Base-by-base conservation (phyloP, 2,888 invertebrate species). In the Fragum whitleyi region DNA sequence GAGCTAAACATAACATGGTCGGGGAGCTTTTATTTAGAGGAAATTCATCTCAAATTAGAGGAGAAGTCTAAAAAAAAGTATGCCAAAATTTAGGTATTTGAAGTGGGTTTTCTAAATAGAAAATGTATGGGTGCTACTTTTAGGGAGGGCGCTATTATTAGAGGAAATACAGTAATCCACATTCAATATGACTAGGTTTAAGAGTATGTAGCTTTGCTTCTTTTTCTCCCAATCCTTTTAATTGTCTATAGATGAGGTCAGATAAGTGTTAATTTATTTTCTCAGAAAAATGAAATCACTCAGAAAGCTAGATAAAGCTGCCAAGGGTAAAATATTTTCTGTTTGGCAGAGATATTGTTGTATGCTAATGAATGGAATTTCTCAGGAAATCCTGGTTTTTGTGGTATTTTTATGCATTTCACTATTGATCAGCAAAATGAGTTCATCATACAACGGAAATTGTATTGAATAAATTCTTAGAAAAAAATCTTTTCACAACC, bases 281-380 rank as follows among this genome's bases (percentile, higher is more conserved):
- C 5, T 14, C 57, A 19, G 23, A 26, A 57, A 26, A 21, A 57
- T 57, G 57, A 57, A 57, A 57, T 57, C 57, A 23, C 57, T 26
- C 57, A 26, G 7, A 36, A 26, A 21, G 57, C 57, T 47, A 57
- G 21, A 57, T 21, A 57, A 23, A 57, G 57, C 26, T 57, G 57
- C 57, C 57, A 57, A 26, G 57, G 5, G 26, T 57, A 23, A 26
- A 26, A 26, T 57, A 57, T 21, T 57, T 11, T 57, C 26, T 26
- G 26, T 32, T 61, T 61, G 61, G 61, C 61, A 61, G 26, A 61
- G 61, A 61, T 61, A 61, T 61, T 28, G 32, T 61, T 32, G 61
- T 61, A 61, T 61, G 61, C 29, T 61, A 61, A 61, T 61, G 61
- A 61, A 61, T 61, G 61, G 61, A 61, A 29, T 61, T 61, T 61